Evolutionary conservation across 2,113 vertebrate genomes (phyloP).

Genomic region (Furnarius figulus): DNA sequence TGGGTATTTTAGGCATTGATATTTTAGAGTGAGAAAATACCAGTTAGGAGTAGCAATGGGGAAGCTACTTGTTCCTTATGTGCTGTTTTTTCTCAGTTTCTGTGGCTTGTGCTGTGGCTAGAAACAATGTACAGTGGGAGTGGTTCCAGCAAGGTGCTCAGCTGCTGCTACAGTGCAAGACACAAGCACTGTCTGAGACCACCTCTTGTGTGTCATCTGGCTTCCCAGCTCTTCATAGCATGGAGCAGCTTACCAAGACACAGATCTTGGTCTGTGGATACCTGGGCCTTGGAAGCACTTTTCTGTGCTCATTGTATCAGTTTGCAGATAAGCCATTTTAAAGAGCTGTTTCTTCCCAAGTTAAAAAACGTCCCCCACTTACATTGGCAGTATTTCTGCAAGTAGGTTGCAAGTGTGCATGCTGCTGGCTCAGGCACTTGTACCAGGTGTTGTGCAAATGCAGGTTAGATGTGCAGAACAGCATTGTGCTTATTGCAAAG

Average conservation of each 20-base stretch:
- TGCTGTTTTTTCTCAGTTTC: not conserved
- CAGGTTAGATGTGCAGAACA: not conserved
- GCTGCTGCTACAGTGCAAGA: not conserved
- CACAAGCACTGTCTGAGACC: not conserved
- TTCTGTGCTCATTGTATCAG: not conserved
- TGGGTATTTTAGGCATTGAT: not conserved
- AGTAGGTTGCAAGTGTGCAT: not conserved
- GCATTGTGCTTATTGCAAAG: not conserved
- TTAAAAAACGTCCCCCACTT: not conserved
- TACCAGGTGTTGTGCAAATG: not conserved
- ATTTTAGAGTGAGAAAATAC: not conserved
- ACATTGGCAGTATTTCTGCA: not conserved
- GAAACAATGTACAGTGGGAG: rapidly evolving
- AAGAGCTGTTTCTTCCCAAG: not conserved
- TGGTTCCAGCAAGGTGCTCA: not conserved
- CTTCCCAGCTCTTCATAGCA: not conserved
- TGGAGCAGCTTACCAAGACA: not conserved
- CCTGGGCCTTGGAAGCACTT: not conserved
- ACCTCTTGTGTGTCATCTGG: not conserved
- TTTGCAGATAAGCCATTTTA: not conserved
- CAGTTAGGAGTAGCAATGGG: not conserved
- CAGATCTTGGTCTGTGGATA: not conserved
- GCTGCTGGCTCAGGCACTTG: not conserved
- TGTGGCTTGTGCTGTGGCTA: not conserved
- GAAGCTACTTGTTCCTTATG: not conserved